phyloP scores from a whole-genome alignment of 2,888 invertebrate genomes.

The Phortica magna region DNA sequence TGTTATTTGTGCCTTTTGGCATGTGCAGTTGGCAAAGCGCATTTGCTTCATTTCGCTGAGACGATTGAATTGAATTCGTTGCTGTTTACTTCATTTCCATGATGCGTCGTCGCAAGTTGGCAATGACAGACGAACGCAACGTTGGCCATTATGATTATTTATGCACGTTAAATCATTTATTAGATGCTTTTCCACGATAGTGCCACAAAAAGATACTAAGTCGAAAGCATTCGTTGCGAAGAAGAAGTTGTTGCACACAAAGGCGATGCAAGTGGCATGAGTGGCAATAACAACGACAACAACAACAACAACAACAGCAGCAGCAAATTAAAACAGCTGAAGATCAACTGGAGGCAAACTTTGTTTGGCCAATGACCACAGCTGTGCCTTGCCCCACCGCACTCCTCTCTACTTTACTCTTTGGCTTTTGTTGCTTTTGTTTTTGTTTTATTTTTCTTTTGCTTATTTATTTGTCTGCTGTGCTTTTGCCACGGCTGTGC shows the following conservation, averaged over 20 bases:
- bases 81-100: not conserved
- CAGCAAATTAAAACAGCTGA: not conserved
- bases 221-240: too few species aligned
- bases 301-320: not conserved
- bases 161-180: constrained; percentile 3
- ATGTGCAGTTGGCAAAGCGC: too few species aligned
- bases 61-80: too few species aligned
- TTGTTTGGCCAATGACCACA: too few species aligned
- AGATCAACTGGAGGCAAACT: too few species aligned
- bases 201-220: not conserved
- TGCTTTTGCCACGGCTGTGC: not conserved
- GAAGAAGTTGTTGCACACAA: not conserved
- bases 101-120: not conserved
- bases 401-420: too few species aligned
- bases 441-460: not conserved
- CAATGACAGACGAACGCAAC: not conserved
- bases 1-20: too few species aligned
- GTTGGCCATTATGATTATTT: constrained; percentile 24
- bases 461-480: not conserved
- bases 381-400: too few species aligned
- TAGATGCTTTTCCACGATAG: not conserved
- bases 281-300: too few species aligned
- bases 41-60: too few species aligned
- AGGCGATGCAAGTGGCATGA: too few species aligned
- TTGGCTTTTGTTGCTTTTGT: too few species aligned